Evolutionary conservation across 2,113 vertebrate species (phyloP), one percentile per base, ranked within the genome.

Genomic region (Hippocampus guttulatus): DNA sequence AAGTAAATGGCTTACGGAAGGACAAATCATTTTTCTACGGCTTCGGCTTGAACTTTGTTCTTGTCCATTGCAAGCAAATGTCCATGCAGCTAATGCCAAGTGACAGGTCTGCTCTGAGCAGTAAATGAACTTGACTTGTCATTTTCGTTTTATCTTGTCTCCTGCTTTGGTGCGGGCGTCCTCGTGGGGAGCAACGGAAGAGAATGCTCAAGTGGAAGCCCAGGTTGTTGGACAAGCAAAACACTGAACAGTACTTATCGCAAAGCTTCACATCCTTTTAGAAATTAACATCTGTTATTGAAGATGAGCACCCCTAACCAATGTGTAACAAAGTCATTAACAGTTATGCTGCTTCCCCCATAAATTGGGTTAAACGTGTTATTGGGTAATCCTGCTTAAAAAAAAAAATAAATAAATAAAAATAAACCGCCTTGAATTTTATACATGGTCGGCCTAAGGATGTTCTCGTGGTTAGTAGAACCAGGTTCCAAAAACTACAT

Each of bases 21-120:
- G 76, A 86, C 74, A 81, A 84, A 88, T 38, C 73, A 25, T 33
- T 15, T 68, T 74, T 84, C 81, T 67, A 75, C 30, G 1, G 9
- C 79, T 74, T 82, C 30, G 1, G 9, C 79, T 74, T 82, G 78
- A 69, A 78, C 69, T 75, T 38, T 38, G 33, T 78, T 83, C 80
- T 83, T 61, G 62, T 47, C 77, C 66, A n/a, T 69, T 67, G 66
- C 68, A 58, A 25, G 52, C 75, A 74, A 16, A 70, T 38, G 78
- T 47, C 77, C 78, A 78, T 82, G 69, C 76, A 70, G 76, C 64
- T 82, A 84, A 88, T 76, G 71, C 71, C 75, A 85, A 83, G 54
- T 80, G 85, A 84, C 84, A 81, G 57, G 72, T 68, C 51, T 64
- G 55, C 49, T 52, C 25, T 15, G 9, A 68, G 73, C 71, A 62